These are phyloP conservation scores for Polydrusus cervinus DNA, from an alignment of 2,888 invertebrate species.

Conservation along the genomic window DNA sequence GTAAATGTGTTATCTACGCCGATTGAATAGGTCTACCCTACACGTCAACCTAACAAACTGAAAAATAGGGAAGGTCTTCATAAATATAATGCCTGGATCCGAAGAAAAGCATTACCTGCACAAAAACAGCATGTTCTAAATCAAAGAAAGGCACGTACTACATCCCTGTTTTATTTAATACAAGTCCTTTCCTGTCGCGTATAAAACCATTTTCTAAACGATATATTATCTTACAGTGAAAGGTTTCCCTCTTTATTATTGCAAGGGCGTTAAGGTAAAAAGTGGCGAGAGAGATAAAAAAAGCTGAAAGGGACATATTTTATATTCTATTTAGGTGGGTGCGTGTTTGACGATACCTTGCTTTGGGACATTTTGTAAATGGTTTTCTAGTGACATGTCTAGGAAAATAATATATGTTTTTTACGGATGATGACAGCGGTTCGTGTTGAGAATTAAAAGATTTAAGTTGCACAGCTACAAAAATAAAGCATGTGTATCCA, in stretches of 20 bases:
- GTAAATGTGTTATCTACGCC: no score
- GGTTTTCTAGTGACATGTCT: slow-evolving; percentile 2
- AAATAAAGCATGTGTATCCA: no score
- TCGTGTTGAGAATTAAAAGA: neutral
- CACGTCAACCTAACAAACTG: no score
- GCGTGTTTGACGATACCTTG: neutral
- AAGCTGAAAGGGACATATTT: slow-evolving; percentile 12
- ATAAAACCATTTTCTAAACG: slow-evolving; percentile 27
- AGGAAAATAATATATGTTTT: neutral
- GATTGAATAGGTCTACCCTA: no score
- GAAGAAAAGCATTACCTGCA: neutral
- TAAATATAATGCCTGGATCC: slow-evolving; percentile 3
- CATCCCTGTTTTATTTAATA: slow-evolving; percentile 29
- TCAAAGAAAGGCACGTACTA: slow-evolving; percentile 17
- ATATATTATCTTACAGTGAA: slow-evolving; percentile 25
- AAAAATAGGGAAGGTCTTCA: no score
- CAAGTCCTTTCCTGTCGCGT: slow-evolving; percentile 26
- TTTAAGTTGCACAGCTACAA: no score
- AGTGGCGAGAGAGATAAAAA: slow-evolving; percentile 20
- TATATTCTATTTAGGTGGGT: slow-evolving; percentile 21
- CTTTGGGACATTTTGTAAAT: neutral
- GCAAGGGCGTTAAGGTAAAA: slow-evolving; percentile 21
- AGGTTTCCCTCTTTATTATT: slow-evolving; percentile 27
- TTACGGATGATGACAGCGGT: neutral
- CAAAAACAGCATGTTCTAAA: slow-evolving; percentile 2